These are phyloP conservation scores for Eumerus sabulonum DNA, from an alignment of 2,888 invertebrate species.

Conservation along the genomic window DNA sequence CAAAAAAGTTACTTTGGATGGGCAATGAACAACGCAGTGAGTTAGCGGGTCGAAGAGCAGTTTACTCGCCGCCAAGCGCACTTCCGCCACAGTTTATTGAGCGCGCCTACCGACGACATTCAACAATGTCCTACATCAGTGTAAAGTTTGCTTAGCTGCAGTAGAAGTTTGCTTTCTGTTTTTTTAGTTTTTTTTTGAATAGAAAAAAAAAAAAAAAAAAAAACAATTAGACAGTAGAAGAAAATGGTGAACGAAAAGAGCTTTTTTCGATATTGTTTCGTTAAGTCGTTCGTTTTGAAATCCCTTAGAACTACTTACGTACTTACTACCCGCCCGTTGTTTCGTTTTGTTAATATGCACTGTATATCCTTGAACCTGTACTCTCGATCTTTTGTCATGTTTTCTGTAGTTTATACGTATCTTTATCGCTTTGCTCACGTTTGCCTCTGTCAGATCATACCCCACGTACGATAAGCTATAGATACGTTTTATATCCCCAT, in stretches of 20 bases:
- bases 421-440: slow-evolving; percentile 22
- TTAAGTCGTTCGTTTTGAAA: no score
- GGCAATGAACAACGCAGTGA: slow-evolving; percentile 73
- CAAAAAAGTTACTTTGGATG: slow-evolving; percentile 76
- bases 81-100: slow-evolving; percentile 73
- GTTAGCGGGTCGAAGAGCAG: slow-evolving; percentile 72
- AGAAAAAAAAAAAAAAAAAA: slow-evolving; percentile 21
- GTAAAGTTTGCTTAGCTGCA: slow-evolving; percentile 74
- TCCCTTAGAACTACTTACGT: no score
- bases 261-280: no score
- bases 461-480: slow-evolving; percentile 14
- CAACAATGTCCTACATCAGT: slow-evolving; percentile 78
- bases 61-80: slow-evolving; percentile 76
- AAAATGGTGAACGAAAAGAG: neutral
- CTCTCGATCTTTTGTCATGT: neutral
- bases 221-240: slow-evolving; percentile 3
- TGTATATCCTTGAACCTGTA: no score
- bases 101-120: slow-evolving; percentile 75
- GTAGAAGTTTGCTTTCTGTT: slow-evolving; percentile 21
- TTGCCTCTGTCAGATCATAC: slow-evolving; percentile 36
- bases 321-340: no score
- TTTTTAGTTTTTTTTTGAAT: slow-evolving; percentile 24
- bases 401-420: slow-evolving; percentile 5
- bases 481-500: slow-evolving; percentile 3
- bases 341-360: no score